These are phyloP conservation scores for Remorina albescens DNA, from an alignment of 2,797 vertebrate genomes.

Conservation along the genomic window DNA sequence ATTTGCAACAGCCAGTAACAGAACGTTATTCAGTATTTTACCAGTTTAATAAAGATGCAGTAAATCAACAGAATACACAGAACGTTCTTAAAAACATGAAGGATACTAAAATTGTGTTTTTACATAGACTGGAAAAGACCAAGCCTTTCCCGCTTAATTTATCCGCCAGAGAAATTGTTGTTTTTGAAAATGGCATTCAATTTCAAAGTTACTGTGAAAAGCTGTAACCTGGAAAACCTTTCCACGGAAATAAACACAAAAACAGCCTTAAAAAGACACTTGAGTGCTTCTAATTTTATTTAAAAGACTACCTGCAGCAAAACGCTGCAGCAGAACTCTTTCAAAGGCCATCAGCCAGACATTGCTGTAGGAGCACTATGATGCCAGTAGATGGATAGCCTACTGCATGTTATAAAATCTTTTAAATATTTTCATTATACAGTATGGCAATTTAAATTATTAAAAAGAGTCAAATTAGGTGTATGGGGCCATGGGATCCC, in stretches of 20 bases:
- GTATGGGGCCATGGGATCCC: too few species aligned
- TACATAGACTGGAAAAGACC: neutral
- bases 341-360: too few species aligned
- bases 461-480: too few species aligned
- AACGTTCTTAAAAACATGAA: neutral
- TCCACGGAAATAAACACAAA: slow-evolving; percentile 1
- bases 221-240: neutral
- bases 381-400: too few species aligned
- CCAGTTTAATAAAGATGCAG: neutral
- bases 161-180: neutral
- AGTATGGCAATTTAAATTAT: too few species aligned
- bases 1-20: neutral
- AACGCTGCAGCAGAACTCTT: too few species aligned
- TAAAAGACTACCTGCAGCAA: too few species aligned
- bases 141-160: neutral
- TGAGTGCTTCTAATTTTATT: neutral
- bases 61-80: neutral
- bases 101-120: neutral
- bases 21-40: slow-evolving; percentile 4
- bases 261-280: neutral
- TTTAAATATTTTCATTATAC: too few species aligned
- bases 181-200: slow-evolving; percentile 13
- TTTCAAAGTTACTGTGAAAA: slow-evolving; percentile 20
- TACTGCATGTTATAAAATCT: too few species aligned
- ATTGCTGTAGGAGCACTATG: too few species aligned